These are phyloP conservation scores for Machaerirhynchus nigripectus DNA, from an alignment of 2,113 vertebrate species.

Conservation along the genomic window DNA sequence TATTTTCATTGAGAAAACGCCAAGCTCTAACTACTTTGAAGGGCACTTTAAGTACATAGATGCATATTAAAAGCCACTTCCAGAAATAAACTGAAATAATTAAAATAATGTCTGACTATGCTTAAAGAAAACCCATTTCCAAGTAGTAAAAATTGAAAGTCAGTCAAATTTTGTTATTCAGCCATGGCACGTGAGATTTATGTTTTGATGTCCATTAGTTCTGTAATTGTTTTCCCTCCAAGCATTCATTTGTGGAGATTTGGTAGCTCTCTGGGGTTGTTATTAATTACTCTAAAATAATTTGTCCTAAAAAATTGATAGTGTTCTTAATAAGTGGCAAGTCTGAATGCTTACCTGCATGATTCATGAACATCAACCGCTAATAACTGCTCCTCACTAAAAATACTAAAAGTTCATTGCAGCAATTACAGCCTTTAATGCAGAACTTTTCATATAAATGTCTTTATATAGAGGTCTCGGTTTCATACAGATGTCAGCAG, in stretches of 20 bases:
- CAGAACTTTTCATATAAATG: neutral
- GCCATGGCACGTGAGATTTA: neutral
- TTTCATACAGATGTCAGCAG: neutral
- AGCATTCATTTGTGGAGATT: slow-evolving; percentile 55
- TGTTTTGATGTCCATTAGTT: slow-evolving; percentile 49
- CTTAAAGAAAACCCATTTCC: slow-evolving; percentile 24
- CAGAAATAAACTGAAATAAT: slow-evolving; percentile 28
- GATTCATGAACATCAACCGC: slow-evolving; percentile 37
- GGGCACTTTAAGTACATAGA: neutral
- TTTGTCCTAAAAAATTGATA: slow-evolving; percentile 30
- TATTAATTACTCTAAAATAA: slow-evolving; percentile 55
- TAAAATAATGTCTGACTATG: slow-evolving; percentile 2
- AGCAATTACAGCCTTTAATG: slow-evolving; percentile 51
- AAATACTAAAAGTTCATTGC: slow-evolving; percentile 46
- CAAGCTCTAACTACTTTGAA: neutral
- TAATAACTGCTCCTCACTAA: slow-evolving; percentile 47
- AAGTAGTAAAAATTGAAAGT: slow-evolving; percentile 11
- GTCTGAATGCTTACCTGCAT: slow-evolving; percentile 3
- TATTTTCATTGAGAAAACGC: neutral
- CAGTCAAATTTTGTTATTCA: neutral
- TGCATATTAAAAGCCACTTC: slow-evolving; percentile 6
- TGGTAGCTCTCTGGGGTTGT: slow-evolving; percentile 27
- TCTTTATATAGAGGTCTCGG: neutral
- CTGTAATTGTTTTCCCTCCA: slow-evolving; percentile 58
- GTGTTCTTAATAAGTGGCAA: slow-evolving; percentile 5